These are phyloP conservation scores for Tineola bisselliella DNA, from an alignment of 2,888 invertebrate genomes.

Conservation along the genomic window DNA sequence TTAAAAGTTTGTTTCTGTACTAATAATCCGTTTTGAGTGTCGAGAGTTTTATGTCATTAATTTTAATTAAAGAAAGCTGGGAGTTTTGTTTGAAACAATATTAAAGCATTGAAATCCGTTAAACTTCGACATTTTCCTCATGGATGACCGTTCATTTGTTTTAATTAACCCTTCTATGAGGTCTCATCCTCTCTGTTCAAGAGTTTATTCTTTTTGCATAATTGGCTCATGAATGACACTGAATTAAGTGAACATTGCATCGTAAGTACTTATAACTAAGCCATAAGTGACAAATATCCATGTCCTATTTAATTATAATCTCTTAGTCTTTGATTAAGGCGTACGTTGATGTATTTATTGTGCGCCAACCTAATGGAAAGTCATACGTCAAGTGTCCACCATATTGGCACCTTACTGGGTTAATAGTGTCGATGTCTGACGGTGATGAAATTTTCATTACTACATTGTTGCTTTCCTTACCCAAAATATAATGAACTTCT, in stretches of 20 bases:
- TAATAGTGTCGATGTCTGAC: constrained; percentile 48
- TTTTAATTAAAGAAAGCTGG: constrained; percentile 68
- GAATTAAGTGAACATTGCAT: neutral
- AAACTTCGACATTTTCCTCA: constrained; percentile 57
- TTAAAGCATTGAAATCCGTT: constrained; percentile 66
- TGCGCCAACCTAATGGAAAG: constrained; percentile 61
- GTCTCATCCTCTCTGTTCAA: constrained; percentile 43
- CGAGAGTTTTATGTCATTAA: constrained; percentile 66
- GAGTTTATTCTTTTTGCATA: constrained; percentile 42
- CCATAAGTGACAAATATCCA: neutral
- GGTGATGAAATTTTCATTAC: constrained; percentile 42
- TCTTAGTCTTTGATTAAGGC: constrained; percentile 61
- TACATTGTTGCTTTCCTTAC: neutral
- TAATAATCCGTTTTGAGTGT: constrained; percentile 67
- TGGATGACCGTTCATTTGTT: constrained; percentile 62
- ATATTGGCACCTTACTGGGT: constrained; percentile 60
- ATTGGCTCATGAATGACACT: constrained; percentile 25
- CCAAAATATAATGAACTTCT: too few species aligned
- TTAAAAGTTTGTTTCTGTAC: constrained; percentile 66
- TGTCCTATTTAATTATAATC: constrained; percentile 34
- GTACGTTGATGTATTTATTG: constrained; percentile 62
- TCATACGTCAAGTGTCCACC: constrained; percentile 64
- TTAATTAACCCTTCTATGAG: constrained; percentile 60
- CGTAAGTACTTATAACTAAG: neutral
- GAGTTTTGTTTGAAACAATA: constrained; percentile 61